Base-by-base conservation (phyloP, 2,113 vertebrate species). In the Alectura lathami region DNA sequence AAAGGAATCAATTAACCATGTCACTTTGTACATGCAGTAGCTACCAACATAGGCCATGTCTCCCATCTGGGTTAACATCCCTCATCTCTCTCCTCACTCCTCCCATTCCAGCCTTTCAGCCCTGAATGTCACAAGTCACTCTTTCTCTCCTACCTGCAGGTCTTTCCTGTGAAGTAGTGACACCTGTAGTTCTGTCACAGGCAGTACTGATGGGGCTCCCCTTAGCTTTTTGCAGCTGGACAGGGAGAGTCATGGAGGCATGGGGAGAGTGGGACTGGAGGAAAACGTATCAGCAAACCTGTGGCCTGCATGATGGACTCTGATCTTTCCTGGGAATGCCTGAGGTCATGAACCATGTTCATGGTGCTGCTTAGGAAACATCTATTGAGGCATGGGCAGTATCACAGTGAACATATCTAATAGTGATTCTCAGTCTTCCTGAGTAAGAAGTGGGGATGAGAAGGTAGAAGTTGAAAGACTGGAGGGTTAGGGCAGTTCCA, bases 1-100 rank as follows among this genome's bases (percentile, higher is more conserved):
- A 57, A 75, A 97, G 36, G 91, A 96, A 93, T 53, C 38, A 6
- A 7, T 73, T 36, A 34, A 54, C 79, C 20, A 26, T 20, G 29
- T 79, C 57, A 66, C 16, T 62, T 64, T 15, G 38, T 9, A 24
- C 45, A 50, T 42, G 23, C 21, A 48, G 7, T 38, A 45, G 12
- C 3, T 48, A 42, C 30, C 36, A 62, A 30, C 5, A 10, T 13
- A 27, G 6, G 10, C 11, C 32, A 69, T 8, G 48, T 64, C 15
- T 64, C 26, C 26, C 16, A 51, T 38, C 12, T 42, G 6, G 10
- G 8, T 73, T 69, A 42, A 38, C 10, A 13, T 8, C 38, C 7
- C 3, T 60, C 18, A 9, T 64, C 17, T 81, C 32, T 32, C 8
- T 70, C 60, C 50, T 81, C 20, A 16, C 45, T n/a, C 24, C 18